Conservation (phyloP, 2,888 invertebrate species). For the Synanthedon tipuliformis region DNA sequence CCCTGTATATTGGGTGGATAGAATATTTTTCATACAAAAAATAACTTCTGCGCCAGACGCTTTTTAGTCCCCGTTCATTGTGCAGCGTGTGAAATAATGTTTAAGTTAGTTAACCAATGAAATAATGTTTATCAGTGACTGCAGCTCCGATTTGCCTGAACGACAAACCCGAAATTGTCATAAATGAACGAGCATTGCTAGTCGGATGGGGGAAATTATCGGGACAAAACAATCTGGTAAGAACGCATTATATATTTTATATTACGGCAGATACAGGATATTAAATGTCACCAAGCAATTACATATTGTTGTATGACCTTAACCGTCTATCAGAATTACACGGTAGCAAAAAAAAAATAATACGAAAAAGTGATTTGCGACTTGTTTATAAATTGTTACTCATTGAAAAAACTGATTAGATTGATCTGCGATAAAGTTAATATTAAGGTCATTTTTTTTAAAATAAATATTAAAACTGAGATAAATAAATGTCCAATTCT, state of each 20-base stretch:
- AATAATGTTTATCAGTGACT: slow-evolving; percentile 68
- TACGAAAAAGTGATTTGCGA: no score
- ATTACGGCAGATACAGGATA: background rate
- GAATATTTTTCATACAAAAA: no score
- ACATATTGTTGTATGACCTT: background rate
- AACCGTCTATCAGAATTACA: background rate
- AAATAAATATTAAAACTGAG: background rate
- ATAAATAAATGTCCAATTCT: background rate
- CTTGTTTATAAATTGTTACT: no score
- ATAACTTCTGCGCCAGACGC: no score
- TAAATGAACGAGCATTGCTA: slow-evolving; percentile 69
- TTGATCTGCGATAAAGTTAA: background rate
- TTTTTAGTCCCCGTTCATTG: no score
- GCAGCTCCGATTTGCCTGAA: slow-evolving; percentile 81
- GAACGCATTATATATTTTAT: background rate
- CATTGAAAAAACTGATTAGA: background rate
- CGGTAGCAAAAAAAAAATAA: no score
- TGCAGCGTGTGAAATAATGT: no score
- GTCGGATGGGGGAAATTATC: slow-evolving; percentile 83
- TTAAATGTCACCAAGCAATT: background rate
- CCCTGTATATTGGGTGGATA: no score
- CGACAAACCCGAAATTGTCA: slow-evolving; percentile 78
- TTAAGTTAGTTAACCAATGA: no score
- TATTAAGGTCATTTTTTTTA: background rate
- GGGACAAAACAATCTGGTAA: slow-evolving; percentile 57